A percentile compares a stretch with the other conserved stretches of the same genome.
Conservation (phyloP, 2,797 vertebrate genomes). For the Hephaestus fuliginosus region DNA sequence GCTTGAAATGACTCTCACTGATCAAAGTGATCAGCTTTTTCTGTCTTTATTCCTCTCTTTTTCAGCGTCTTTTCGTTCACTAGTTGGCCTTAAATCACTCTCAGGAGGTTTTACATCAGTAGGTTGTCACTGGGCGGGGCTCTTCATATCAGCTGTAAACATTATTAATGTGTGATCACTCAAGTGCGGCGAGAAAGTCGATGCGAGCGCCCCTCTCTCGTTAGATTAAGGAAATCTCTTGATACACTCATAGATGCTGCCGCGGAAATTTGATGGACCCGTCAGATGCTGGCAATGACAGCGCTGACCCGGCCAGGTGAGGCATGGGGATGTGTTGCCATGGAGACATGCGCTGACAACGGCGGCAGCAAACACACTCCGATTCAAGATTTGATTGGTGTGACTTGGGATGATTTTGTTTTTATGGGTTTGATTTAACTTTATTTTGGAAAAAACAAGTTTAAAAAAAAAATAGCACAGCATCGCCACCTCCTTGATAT, state of each 20-base stretch:
- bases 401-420: background rate
- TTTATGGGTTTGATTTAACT: background rate
- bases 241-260: background rate
- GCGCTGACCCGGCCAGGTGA: conserved; percentile 4
- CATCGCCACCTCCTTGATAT: background rate
- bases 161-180: conserved; percentile 17
- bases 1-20: conserved; percentile 55
- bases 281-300: background rate
- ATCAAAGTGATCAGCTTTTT: conserved; percentile 36
- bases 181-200: background rate
- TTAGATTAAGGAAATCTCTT: conserved; percentile 1
- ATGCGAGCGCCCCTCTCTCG: conserved; percentile 1
- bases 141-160: conserved; percentile 32
- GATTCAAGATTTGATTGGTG: background rate
- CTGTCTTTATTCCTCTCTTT: background rate
- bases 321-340: conserved; percentile 14
- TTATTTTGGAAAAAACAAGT: background rate
- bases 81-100: conserved; percentile 85
- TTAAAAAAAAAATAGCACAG: conserved; percentile 7
- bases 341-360: conserved; percentile 3
- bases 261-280: background rate
- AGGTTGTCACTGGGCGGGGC: conserved; percentile 35
- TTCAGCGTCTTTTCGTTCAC: conserved; percentile 69
- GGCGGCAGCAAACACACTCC: background rate
- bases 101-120: conserved; percentile 80